Evolutionary conservation across 1,140 invertebrate genomes (phyloP).

Genomic region (Tribolium castaneum): DNA sequence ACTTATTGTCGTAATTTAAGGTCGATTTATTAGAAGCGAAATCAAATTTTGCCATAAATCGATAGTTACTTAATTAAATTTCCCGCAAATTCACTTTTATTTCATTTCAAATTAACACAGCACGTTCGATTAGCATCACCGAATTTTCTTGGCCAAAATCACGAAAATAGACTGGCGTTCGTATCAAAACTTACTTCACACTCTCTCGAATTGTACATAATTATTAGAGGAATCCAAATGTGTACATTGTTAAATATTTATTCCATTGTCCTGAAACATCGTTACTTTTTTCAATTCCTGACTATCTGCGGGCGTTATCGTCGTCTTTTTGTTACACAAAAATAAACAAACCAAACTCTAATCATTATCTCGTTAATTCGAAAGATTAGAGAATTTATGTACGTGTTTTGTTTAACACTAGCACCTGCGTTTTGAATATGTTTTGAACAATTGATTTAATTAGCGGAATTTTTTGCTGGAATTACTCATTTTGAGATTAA

Average conservation of each 20-base stretch:
- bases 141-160: slow-evolving; percentile 32
- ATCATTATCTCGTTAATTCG: slow-evolving; percentile 22
- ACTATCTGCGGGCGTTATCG: not conserved
- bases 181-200: slow-evolving; percentile 48
- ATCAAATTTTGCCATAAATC: slow-evolving; percentile 3
- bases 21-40: slow-evolving; percentile 19
- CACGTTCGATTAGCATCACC: not conserved
- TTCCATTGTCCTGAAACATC: slow-evolving; percentile 40
- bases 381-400: slow-evolving; percentile 1
- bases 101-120: slow-evolving; percentile 17
- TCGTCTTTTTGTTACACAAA: not conserved
- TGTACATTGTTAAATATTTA: slow-evolving; percentile 46
- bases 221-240: slow-evolving; percentile 47
- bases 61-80: not conserved
- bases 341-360: not conserved
- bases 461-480: slow-evolving; percentile 18
- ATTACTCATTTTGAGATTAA: slow-evolving; percentile 27
- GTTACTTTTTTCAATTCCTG: not conserved
- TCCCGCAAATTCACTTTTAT: not conserved
- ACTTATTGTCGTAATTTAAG: slow-evolving; percentile 53
- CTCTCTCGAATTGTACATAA: slow-evolving; percentile 46
- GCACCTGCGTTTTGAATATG: not conserved
- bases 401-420: no score
- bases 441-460: not conserved
- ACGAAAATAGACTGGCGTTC: slow-evolving; percentile 35